Conservation (phyloP, 2,113 vertebrate species). For the Dromiciops gliroides region DNA sequence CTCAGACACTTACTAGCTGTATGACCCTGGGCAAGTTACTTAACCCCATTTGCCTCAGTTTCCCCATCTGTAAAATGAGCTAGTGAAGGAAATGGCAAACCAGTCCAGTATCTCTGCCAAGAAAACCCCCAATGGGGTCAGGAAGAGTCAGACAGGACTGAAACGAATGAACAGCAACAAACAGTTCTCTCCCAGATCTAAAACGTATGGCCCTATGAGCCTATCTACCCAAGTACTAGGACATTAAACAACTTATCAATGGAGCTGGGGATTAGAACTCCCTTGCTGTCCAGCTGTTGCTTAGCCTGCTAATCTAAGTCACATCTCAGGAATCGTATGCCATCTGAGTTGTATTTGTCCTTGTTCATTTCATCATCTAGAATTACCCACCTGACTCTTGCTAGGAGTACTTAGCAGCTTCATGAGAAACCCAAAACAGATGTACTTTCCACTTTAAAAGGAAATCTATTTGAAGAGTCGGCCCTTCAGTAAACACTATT, state of each 20-base stretch:
- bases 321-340: not conserved
- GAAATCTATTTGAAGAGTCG: not conserved
- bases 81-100: not conserved
- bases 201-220: not conserved
- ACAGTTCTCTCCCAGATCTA: not conserved
- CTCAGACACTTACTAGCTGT: not conserved
- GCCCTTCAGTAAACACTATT: not conserved
- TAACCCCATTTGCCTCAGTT: not conserved
- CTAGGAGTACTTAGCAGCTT: not conserved
- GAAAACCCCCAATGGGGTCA: not conserved
- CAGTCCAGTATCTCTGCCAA: not conserved
- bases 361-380: not conserved
- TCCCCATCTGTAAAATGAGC: not conserved
- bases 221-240: not conserved
- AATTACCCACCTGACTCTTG: not conserved
- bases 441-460: not conserved
- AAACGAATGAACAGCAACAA: not conserved
- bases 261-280: not conserved
- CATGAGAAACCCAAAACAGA: not conserved
- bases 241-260: not conserved
- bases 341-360: not conserved
- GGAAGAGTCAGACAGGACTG: not conserved
- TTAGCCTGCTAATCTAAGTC: not conserved
- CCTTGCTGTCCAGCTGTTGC: not conserved
- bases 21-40: not conserved